These are phyloP conservation scores for Cerastis leucographa DNA, from an alignment of 2,888 invertebrate species.

Conservation along the genomic window DNA sequence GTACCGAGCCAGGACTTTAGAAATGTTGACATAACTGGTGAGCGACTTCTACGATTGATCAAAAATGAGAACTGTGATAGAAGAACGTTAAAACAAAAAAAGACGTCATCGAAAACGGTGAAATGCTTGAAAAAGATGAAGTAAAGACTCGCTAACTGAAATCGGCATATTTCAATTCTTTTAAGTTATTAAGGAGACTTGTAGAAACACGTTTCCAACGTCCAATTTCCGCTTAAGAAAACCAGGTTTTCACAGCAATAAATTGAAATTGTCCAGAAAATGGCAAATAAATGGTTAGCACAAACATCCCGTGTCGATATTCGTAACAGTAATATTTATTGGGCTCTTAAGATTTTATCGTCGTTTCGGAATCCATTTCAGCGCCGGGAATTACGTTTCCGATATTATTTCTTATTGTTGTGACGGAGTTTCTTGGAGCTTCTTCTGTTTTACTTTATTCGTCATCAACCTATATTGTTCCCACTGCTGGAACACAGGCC, in stretches of 20 bases:
- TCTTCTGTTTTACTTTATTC: neutral
- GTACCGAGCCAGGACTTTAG: neutral
- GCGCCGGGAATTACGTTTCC: slow-evolving; percentile 1
- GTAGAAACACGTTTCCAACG: neutral
- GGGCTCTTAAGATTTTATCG: slow-evolving; percentile 57
- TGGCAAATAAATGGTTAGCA: slow-evolving; percentile 33
- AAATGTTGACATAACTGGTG: neutral
- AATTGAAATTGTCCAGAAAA: slow-evolving; percentile 51
- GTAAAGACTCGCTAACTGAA: neutral
- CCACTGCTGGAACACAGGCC: too few relatives aligned
- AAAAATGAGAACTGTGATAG: neutral
- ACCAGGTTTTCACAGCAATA: slow-evolving; percentile 30
- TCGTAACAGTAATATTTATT: slow-evolving; percentile 49
- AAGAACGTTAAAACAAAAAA: neutral
- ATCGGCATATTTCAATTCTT: neutral
- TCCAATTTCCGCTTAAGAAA: slow-evolving; percentile 25
- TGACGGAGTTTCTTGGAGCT: slow-evolving; percentile 1
- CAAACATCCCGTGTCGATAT: slow-evolving; percentile 43
- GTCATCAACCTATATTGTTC: too few relatives aligned
- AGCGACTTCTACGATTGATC: too few relatives aligned
- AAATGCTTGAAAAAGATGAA: neutral
- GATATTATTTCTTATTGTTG: slow-evolving; percentile 19
- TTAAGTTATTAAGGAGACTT: neutral
- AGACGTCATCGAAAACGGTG: neutral
- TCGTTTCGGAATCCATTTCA: slow-evolving; percentile 38